These are phyloP conservation scores for Eptatretus atami DNA, from an alignment of 2,797 vertebrate genomes.

Conservation along the genomic window DNA sequence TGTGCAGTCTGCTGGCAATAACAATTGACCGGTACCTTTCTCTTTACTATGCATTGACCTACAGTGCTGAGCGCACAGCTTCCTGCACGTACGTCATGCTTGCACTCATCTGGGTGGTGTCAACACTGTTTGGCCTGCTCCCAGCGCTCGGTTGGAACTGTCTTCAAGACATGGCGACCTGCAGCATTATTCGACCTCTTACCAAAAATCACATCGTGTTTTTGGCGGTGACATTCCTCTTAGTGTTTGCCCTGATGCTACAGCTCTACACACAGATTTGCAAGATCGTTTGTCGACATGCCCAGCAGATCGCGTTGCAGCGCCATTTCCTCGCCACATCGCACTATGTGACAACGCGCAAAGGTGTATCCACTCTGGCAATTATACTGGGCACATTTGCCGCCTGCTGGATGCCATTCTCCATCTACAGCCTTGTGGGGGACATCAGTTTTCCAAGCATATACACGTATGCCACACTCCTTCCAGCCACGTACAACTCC, in stretches of 20 bases:
- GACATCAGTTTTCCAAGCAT: slow-evolving; percentile 29
- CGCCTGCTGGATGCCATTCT: slow-evolving; percentile 71
- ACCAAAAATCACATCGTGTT: slow-evolving; percentile 39
- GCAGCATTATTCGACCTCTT: slow-evolving; percentile 40
- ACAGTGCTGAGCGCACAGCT: slow-evolving; percentile 36
- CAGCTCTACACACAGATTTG: slow-evolving; percentile 68
- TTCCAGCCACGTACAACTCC: slow-evolving; percentile 55
- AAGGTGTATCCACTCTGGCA: slow-evolving; percentile 39
- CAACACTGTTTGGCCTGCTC: slow-evolving; percentile 29
- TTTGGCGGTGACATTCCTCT: slow-evolving; percentile 38
- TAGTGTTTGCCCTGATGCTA: slow-evolving; percentile 34
- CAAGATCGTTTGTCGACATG: slow-evolving; percentile 35
- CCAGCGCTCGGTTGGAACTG: slow-evolving; percentile 67
- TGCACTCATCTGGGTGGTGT: slow-evolving; percentile 34
- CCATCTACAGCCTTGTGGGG: slow-evolving; percentile 45
- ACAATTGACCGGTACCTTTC: slow-evolving; percentile 70
- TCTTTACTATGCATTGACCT: slow-evolving; percentile 53
- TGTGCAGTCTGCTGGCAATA: slow-evolving; percentile 52
- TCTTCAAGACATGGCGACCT: slow-evolving; percentile 19
- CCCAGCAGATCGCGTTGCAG: slow-evolving; percentile 67
- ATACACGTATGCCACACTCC: slow-evolving; percentile 45
- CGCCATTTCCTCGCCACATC: slow-evolving; percentile 37
- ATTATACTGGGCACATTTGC: slow-evolving; percentile 49
- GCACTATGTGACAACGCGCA: slow-evolving; percentile 36
- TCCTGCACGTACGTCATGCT: slow-evolving; percentile 36